Conservation (phyloP, 1,140 invertebrate genomes). For the Megalopta genalis region DNA sequence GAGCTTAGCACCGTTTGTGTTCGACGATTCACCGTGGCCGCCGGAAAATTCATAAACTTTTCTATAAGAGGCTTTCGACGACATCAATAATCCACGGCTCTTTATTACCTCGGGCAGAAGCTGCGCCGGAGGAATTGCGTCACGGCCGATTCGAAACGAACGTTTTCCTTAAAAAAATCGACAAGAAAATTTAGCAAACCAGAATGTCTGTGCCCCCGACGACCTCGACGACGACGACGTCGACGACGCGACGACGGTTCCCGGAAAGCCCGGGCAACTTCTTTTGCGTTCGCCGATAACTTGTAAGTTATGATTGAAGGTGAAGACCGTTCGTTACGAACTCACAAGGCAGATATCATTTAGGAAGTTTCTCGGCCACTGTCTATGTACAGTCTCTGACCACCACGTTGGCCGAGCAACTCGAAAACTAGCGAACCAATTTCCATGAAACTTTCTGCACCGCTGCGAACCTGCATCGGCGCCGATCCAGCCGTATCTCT, state of each 20-base stretch:
- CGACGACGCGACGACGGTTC: not conserved
- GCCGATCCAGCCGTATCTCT: not conserved
- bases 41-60: slow-evolving; percentile 5
- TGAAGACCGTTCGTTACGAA: slow-evolving; percentile 30
- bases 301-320: slow-evolving; percentile 36
- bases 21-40: not conserved
- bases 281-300: slow-evolving; percentile 26
- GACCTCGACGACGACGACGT: too few relatives aligned
- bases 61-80: not conserved
- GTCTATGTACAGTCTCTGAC: slow-evolving; percentile 7
- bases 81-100: slow-evolving; percentile 4
- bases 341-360: slow-evolving; percentile 32
- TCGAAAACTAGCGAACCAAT: slow-evolving; percentile 7
- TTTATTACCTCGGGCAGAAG: not conserved
- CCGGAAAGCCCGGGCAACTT: not conserved
- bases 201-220: not conserved
- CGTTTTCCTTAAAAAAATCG: slow-evolving; percentile 11
- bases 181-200: not conserved
- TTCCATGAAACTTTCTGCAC: slow-evolving; percentile 11
- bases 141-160: not conserved
- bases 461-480: not conserved
- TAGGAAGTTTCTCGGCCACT: slow-evolving; percentile 32
- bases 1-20: not conserved
- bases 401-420: not conserved
- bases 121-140: not conserved